Base-by-base conservation (phyloP, 2,113 vertebrate genomes). In the Lamprotornis superbus region DNA sequence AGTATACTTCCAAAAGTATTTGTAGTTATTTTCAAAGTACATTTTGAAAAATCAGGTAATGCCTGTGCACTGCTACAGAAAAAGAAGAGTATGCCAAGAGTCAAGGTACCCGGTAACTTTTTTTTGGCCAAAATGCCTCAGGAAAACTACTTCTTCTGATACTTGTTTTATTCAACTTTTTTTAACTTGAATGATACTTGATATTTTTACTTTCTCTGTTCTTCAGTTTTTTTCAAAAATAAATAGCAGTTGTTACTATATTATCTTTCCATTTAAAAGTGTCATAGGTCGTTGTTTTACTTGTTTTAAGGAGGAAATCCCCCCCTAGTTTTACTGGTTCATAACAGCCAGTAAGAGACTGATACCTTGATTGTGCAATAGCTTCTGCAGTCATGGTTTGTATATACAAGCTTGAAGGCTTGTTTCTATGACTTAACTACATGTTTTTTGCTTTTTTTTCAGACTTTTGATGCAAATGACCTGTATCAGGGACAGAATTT, bases 391-490 rank as follows among this genome's bases (percentile, higher is more conserved):
- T 55, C 0, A 0, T 27, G 9, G 11, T 80, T 69, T 90, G 33
- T 42, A 27, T 31, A 13, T 57, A 21, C 35, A 49, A 33, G 8
- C 25, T 55, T 63, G n/a, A 83, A 69, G 39, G 13, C 42, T 86
- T 60, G 6, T 56, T 93, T 84, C 42, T 77, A 0, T 4, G 3
- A 37, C 47, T 87, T 87, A 76, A 70, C 0, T 76, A 21, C 53
- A 7, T 92, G 11, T 31, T 96, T 30, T 69, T 83, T 9, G 7
- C 10, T 46, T 47, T 5, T 90, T 74, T 98, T 97, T 30, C 97
- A 99, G 99, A 99, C 99, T 2, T 99, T 99, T 94, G 99, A 99
- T 94, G 98, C 99, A 98, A 99, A 98, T 98, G 99, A 99, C 97
- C 98, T 99, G 94, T 98, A 99, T 96, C 98, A 99, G 97, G 99